Conservation (phyloP, 2,888 invertebrate species). For the Eutolmus rufibarbis region DNA sequence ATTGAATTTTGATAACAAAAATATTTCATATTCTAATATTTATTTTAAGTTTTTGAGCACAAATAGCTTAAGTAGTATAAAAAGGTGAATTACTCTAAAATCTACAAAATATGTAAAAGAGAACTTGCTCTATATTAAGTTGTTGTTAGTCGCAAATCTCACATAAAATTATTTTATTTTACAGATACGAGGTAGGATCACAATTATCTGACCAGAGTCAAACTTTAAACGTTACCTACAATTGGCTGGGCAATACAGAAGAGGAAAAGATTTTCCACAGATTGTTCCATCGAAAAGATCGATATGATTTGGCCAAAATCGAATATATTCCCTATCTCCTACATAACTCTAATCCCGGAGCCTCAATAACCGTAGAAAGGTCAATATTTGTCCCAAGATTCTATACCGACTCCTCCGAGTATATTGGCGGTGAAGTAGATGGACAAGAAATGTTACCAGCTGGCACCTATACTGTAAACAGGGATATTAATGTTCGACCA, state of each 20-base stretch:
- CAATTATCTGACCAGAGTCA: slow-evolving; percentile 94
- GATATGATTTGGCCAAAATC: slow-evolving; percentile 94
- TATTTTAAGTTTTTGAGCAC: no score
- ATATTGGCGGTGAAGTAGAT: slow-evolving; percentile 91
- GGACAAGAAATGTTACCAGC: slow-evolving; percentile 83
- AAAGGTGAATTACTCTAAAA: no score
- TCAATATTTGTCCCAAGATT: slow-evolving; percentile 82
- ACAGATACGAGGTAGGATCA: slow-evolving; percentile 89
- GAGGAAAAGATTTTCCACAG: slow-evolving; percentile 78
- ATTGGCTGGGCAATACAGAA: slow-evolving; percentile 85
- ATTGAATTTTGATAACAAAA: no score
- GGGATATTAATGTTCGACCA: slow-evolving; percentile 93
- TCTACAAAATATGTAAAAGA: no score
- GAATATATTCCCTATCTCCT: slow-evolving; percentile 89
- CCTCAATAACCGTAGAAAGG: slow-evolving; percentile 80
- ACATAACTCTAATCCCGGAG: slow-evolving; percentile 88
- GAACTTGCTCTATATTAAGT: neutral
- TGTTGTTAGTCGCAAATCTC: neutral
- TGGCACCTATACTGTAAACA: slow-evolving; percentile 89
- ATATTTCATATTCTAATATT: no score
- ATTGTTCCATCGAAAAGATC: slow-evolving; percentile 84
- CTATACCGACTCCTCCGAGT: slow-evolving; percentile 71
- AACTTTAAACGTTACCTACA: slow-evolving; percentile 90
- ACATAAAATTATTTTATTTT: neutral
- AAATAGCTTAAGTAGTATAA: no score